Base-by-base conservation (phyloP, 2,113 vertebrate species). In the Sigmodon hispidus region DNA sequence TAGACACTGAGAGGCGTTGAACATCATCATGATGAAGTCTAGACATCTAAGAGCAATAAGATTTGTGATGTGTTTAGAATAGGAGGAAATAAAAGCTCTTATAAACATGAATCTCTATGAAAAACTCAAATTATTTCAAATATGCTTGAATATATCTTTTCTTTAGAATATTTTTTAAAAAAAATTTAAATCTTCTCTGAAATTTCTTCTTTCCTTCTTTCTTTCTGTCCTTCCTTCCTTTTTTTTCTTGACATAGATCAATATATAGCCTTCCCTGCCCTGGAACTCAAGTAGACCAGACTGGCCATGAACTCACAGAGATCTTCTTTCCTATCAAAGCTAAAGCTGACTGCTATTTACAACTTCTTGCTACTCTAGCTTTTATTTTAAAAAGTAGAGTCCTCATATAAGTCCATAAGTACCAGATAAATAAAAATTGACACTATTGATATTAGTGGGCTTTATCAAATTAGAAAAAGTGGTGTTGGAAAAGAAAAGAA, bases 81-180 rank as follows among this genome's bases (percentile, higher is more conserved):
- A 59, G 65, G 34, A 59, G 16, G 13, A 96, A 81, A 94, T 61
- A 94, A 73, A 24, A 57, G 4, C 93, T 91, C 90, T 92, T 76
- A 22, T 83, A 97, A 88, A 65, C 1, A 91, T 92, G 81, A 21
- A 89, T 3, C 55, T 55, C 26, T 15, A 1, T 84, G 90, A 96
- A 63, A 90, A 96, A 87, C 86, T 4, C n/a, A 70, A 34, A 93
- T 87, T 95, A 24, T 94, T 97, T 15, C 45, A 97, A 96, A 93
- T 3, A n/a, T 45, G 12, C 45, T 94, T 96, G 59, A 87, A 69
- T 11, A 92, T 79, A 79, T 63, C 11, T 94, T 69, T 15, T 43
- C 91, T 93, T 59, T 59, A 17, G 95, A 91, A 26, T 19, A 89
- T 97, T 84, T 84, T 19, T 52, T 91, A 57, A 95, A 55, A 83